These are phyloP conservation scores for Gambusia holbrooki DNA, from an alignment of 2,113 vertebrate genomes.

Conservation along the genomic window DNA sequence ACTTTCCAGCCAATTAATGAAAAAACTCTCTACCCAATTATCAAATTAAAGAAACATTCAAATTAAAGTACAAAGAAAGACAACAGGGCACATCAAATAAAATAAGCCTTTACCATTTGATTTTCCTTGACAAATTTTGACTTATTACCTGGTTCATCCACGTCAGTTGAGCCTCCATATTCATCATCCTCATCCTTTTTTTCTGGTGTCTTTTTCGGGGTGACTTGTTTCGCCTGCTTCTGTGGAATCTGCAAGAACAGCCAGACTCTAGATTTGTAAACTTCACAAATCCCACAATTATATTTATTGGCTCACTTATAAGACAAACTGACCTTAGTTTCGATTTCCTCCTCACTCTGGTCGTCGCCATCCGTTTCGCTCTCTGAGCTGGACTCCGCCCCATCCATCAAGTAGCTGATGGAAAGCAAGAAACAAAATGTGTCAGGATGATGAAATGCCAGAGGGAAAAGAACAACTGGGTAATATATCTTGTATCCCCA, in stretches of 20 bases:
- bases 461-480: not conserved
- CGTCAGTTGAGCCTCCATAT: constrained; percentile 75
- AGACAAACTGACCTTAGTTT: constrained; percentile 60
- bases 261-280: not conserved
- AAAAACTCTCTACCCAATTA: too few relatives aligned
- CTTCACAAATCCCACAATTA: not conserved
- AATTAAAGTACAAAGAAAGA: not conserved
- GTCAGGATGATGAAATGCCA: constrained; percentile 40
- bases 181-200: constrained; percentile 64
- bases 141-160: constrained; percentile 71
- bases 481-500: constrained; percentile 27
- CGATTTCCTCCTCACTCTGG: constrained; percentile 66
- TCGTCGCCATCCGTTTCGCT: constrained; percentile 72
- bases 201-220: constrained; percentile 47
- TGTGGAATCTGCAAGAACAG: constrained; percentile 42
- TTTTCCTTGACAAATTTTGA: not conserved
- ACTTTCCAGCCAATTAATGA: not conserved
- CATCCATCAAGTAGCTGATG: constrained; percentile 86
- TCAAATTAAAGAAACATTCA: not conserved
- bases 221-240: constrained; percentile 59
- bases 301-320: not conserved
- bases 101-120: not conserved
- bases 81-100: not conserved
- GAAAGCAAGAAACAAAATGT: constrained; percentile 17
- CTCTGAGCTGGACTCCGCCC: constrained; percentile 83